Conservation (phyloP, 2,113 vertebrate genomes). For the Edolisoma coerulescens region DNA sequence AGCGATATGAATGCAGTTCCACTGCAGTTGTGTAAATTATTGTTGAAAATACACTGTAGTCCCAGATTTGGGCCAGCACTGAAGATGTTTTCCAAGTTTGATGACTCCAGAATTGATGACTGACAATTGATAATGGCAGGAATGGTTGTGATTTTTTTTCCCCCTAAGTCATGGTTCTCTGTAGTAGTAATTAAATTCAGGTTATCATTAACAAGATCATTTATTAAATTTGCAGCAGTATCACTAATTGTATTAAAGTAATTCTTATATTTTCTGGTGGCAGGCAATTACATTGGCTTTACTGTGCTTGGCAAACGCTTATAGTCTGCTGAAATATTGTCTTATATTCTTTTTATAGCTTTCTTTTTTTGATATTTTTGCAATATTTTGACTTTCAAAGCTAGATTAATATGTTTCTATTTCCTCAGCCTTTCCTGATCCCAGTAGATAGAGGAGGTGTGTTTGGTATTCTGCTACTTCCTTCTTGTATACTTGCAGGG, state of each 20-base stretch:
- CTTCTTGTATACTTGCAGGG: background rate
- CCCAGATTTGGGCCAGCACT: background rate
- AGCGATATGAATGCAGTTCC: background rate
- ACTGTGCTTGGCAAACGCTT: background rate
- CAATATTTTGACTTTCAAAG: background rate
- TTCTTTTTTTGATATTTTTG: background rate
- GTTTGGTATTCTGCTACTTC: background rate
- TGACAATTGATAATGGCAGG: background rate
- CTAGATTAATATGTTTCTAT: background rate
- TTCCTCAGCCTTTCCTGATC: background rate
- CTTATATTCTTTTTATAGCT: background rate
- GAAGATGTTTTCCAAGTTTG: background rate
- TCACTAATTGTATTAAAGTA: background rate
- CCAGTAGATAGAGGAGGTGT: background rate
- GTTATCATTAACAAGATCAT: background rate
- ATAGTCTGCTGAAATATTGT: background rate
- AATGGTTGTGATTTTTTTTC: accelerated
- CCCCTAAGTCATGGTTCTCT: background rate
- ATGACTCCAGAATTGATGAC: background rate
- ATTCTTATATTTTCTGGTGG: background rate
- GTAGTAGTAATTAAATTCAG: background rate
- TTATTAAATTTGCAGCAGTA: background rate
- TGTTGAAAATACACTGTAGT: background rate
- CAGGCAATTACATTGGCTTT: background rate
- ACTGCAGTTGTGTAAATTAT: background rate